Conservation (phyloP, 2,888 invertebrate genomes). For the Exocentrus adspersus region DNA sequence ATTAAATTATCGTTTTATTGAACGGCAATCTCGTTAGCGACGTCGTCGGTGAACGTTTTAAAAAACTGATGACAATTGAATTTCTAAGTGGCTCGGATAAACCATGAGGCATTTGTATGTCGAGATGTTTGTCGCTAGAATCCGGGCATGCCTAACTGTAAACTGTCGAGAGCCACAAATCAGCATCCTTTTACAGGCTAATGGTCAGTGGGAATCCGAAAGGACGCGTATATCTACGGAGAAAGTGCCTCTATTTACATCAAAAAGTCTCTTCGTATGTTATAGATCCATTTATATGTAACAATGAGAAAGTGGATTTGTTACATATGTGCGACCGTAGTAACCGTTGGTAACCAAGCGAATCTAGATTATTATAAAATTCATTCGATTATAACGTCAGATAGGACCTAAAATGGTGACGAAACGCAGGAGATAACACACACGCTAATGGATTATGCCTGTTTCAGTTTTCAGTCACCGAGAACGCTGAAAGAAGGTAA, state of each 20-base stretch:
- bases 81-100: conserved; percentile 38
- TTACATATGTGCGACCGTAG: conserved; percentile 28
- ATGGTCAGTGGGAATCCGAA: conserved; percentile 36
- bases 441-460: no score
- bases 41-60: conserved; percentile 33
- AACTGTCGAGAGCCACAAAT: conserved; percentile 49
- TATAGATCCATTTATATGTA: conserved; percentile 56
- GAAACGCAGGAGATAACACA: neutral
- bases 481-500: no score
- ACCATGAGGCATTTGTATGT: conserved; percentile 41
- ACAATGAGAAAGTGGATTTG: conserved; percentile 56
- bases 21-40: conserved; percentile 32
- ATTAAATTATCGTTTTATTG: conserved; percentile 44
- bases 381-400: neutral
- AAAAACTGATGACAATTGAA: conserved; percentile 38
- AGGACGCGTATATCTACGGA: conserved; percentile 47
- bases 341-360: neutral
- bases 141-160: conserved; percentile 44
- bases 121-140: conserved; percentile 42
- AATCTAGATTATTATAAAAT: conserved; percentile 10
- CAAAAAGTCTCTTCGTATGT: conserved; percentile 55
- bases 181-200: conserved; percentile 48
- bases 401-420: neutral
- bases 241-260: conserved; percentile 61
- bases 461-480: no score